These are phyloP conservation scores for Leucoraja ocellata DNA, from an alignment of 2,797 vertebrate genomes.

Conservation along the genomic window DNA sequence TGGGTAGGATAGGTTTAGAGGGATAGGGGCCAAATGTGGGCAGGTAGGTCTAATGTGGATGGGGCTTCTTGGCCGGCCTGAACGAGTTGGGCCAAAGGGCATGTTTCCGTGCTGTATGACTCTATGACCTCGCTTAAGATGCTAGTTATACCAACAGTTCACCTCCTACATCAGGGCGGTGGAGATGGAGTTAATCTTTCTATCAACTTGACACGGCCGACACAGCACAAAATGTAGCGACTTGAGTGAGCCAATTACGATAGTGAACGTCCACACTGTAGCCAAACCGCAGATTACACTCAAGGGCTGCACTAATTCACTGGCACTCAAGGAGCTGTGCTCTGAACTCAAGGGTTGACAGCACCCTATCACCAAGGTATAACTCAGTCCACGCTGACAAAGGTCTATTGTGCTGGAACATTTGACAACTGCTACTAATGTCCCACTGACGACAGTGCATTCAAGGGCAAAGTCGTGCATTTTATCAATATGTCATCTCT, in stretches of 20 bases:
- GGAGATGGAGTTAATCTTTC: background rate
- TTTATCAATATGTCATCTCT: constrained; percentile 54
- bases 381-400: constrained; percentile 55
- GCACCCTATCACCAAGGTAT: constrained; percentile 51
- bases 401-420: constrained; percentile 53
- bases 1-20: too few species aligned
- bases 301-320: background rate
- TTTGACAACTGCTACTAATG: constrained; percentile 56
- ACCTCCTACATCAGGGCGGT: background rate
- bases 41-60: too few species aligned
- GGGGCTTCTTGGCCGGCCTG: too few species aligned
- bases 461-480: constrained; percentile 55
- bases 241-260: constrained; percentile 39
- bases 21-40: too few species aligned
- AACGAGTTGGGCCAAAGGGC: background rate
- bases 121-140: too few species aligned
- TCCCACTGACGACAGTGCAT: constrained; percentile 54
- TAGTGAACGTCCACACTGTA: constrained; percentile 35
- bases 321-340: too few species aligned
- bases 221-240: constrained; percentile 44
- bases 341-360: background rate
- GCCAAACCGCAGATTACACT: constrained; percentile 46
- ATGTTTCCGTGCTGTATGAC: background rate
- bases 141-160: too few species aligned
- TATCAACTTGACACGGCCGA: constrained; percentile 41